Percentiles rank a stretch among this genome's conserved stretches.
Evolutionary conservation across 2,797 vertebrate species (phyloP).

Genomic region (Valencia hispanica): DNA sequence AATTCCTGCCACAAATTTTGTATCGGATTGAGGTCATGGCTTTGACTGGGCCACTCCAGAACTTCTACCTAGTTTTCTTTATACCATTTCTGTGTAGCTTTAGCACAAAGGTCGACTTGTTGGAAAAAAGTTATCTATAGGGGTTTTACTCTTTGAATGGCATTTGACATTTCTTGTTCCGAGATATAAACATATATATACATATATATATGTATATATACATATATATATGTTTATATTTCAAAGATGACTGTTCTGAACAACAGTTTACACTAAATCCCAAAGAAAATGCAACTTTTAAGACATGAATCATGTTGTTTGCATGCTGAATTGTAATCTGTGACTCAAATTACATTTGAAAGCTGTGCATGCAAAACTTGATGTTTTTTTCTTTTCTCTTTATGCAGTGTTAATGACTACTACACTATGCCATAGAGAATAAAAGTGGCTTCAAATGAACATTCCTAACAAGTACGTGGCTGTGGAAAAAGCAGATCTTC

Average conservation of each 20-base stretch:
- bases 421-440: conserved; percentile 17
- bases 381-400: neutral
- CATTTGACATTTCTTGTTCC: neutral
- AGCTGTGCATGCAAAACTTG: neutral
- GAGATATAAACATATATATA: too few species aligned
- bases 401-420: neutral
- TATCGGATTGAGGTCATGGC: too few species aligned
- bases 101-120: too few species aligned
- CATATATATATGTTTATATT: neutral
- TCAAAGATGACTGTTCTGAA: neutral
- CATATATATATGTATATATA: too few species aligned
- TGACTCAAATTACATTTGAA: neutral
- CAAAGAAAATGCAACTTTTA: neutral
- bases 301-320: neutral
- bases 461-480: conserved; percentile 58
- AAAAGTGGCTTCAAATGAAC: conserved; percentile 57
- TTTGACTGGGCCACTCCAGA: too few species aligned
- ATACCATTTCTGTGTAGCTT: too few species aligned
- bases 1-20: too few species aligned
- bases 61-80: too few species aligned
- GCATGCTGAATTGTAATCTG: neutral
- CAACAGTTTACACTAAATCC: neutral
- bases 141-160: too few species aligned
- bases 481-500: conserved; percentile 60
- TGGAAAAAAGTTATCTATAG: too few species aligned